Percentiles rank a stretch among this genome's conserved stretches.
Conservation (phyloP, 2,888 invertebrate genomes). For the Unio delphinus region DNA sequence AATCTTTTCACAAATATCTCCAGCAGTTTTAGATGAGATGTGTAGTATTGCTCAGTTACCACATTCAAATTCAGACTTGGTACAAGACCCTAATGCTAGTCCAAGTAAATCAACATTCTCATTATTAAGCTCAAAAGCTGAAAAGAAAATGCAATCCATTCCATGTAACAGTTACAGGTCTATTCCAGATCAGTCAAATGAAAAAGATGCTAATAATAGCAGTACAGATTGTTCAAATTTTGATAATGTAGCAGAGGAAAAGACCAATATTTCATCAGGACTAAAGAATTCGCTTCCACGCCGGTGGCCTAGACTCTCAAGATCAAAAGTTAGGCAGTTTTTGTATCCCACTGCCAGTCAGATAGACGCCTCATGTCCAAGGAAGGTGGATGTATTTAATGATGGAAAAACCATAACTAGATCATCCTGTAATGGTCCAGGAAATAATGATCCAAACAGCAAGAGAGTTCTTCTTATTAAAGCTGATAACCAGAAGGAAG, state of each 20-base stretch:
- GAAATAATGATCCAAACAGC: background rate
- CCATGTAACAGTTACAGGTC: no score
- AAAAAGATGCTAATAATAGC: no score
- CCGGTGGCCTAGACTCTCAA: background rate
- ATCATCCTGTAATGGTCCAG: background rate
- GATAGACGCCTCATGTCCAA: slow-evolving; percentile 33
- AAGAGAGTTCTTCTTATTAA: background rate
- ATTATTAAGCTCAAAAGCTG: no score
- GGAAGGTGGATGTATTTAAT: slow-evolving; percentile 37
- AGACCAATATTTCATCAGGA: no score
- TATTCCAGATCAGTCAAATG: no score
- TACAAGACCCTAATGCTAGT: no score
- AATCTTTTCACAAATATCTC: slow-evolving; percentile 50
- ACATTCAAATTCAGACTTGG: no score
- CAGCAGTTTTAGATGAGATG: slow-evolving; percentile 39
- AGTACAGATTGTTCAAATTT: no score
- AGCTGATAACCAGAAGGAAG: background rate
- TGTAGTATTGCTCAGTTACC: slow-evolving; percentile 23
- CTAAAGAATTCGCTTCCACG: no score
- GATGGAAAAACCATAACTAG: slow-evolving; percentile 4
- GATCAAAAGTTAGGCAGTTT: slow-evolving; percentile 30
- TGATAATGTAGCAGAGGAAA: no score
- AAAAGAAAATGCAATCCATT: no score
- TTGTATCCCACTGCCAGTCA: slow-evolving; percentile 48
- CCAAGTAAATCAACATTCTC: no score